These are phyloP conservation scores for Mesoligia furuncula DNA, from an alignment of 2,888 invertebrate genomes.

Conservation along the genomic window DNA sequence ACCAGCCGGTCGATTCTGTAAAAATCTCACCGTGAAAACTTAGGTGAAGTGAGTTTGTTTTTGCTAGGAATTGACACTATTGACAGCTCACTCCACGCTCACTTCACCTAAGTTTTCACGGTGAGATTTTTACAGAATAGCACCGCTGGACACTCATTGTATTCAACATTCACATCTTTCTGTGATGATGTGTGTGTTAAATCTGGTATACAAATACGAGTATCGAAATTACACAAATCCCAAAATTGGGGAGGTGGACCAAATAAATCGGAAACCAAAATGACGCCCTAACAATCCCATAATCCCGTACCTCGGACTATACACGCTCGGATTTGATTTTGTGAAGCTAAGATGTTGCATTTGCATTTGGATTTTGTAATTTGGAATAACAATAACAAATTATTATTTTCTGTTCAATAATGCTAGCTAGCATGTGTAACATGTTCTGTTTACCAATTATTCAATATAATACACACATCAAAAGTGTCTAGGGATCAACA, in stretches of 20 bases:
- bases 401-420: background rate
- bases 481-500: no score
- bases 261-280: constrained; percentile 82
- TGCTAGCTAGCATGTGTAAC: background rate
- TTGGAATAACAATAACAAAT: background rate
- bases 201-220: constrained; percentile 25
- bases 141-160: background rate
- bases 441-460: background rate
- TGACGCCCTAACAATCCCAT: constrained; percentile 79
- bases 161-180: background rate
- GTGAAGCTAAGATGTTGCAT: constrained; percentile 71
- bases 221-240: constrained; percentile 48
- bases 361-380: constrained; percentile 36
- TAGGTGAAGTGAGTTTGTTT: no score
- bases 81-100: no score
- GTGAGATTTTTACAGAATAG: no score
- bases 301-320: constrained; percentile 76
- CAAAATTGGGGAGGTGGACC: constrained; percentile 59
- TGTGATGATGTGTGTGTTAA: constrained; percentile 12
- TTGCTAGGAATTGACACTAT: no score
- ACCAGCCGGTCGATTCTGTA: no score
- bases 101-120: no score
- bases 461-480: no score
- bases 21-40: no score
- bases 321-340: constrained; percentile 72